Conservation (phyloP, 2,113 vertebrate genomes). For the Taurulus bubalis region DNA sequence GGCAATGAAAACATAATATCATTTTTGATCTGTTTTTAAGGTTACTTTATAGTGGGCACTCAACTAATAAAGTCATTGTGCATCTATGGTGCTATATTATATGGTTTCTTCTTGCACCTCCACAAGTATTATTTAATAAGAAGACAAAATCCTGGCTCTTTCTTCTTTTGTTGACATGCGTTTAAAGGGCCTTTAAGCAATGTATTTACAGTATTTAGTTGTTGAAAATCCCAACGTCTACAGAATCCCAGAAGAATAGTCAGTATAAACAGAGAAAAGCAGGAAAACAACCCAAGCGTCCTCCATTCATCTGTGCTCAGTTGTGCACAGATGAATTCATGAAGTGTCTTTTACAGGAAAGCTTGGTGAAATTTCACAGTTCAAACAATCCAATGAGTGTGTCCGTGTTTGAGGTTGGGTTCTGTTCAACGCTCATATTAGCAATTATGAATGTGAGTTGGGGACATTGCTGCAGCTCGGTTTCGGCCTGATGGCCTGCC, state of each 20-base stretch:
- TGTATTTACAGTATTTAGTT: conserved; percentile 14
- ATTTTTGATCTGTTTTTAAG: neutral
- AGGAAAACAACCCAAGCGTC: conserved; percentile 9
- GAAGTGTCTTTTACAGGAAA: neutral
- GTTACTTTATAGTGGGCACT: neutral
- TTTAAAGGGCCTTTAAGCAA: conserved; percentile 11
- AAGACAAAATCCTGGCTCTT: neutral
- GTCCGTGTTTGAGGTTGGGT: conserved; percentile 17
- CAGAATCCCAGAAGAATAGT: neutral
- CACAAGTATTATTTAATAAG: neutral
- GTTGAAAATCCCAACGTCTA: neutral
- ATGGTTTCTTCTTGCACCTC: neutral
- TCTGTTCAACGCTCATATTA: conserved; percentile 50
- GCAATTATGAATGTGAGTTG: conserved; percentile 46
- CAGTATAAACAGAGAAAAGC: neutral
- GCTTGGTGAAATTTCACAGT: conserved; percentile 10
- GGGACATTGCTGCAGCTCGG: conserved; percentile 51
- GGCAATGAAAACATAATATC: neutral
- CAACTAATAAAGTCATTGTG: neutral
- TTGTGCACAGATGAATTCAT: neutral
- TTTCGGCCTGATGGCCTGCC: conserved; percentile 55
- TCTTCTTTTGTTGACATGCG: neutral
- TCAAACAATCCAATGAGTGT: neutral
- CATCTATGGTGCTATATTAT: neutral
- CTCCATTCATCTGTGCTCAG: neutral